These are phyloP conservation scores for Sycophaga agraensis DNA, from an alignment of 1,140 invertebrate genomes.

Conservation along the genomic window DNA sequence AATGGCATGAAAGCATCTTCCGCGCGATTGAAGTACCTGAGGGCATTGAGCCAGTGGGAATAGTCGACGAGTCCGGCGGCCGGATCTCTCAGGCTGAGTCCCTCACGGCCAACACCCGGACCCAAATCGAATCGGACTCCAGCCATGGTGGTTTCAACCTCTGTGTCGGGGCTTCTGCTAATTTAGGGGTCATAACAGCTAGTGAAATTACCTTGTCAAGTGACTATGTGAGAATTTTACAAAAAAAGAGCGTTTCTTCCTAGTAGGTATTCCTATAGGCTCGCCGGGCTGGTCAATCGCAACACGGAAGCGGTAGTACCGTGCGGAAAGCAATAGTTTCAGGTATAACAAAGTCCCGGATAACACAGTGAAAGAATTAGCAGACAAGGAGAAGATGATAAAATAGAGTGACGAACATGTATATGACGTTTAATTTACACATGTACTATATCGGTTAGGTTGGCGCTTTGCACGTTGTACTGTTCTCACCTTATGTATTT, in stretches of 20 bases:
- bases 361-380: neutral
- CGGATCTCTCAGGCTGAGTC: conserved; percentile 57
- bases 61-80: conserved; percentile 59
- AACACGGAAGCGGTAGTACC: neutral
- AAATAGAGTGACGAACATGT: neutral
- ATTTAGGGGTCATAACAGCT: conserved; percentile 37
- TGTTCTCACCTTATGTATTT: conserved; percentile 86
- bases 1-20: conserved; percentile 46
- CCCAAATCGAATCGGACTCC: conserved; percentile 59
- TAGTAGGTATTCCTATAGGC: neutral
- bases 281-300: conserved; percentile 1
- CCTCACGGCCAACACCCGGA: conserved; percentile 56
- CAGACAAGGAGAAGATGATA: neutral
- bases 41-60: conserved; percentile 59
- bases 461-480: too few relatives aligned
- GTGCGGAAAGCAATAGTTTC: neutral
- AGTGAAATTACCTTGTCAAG: conserved; percentile 15
- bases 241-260: neutral
- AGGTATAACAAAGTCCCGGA: conserved; percentile 1
- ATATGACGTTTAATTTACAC: conserved; percentile 48
- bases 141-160: conserved; percentile 56
- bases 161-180: conserved; percentile 54
- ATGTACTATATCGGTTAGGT: too few relatives aligned
- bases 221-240: neutral
- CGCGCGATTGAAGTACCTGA: conserved; percentile 49